Evolutionary conservation across 2,113 vertebrate genomes (phyloP), one percentile per base, ranked within the genome.

Genomic region (Synodontis membranacea): DNA sequence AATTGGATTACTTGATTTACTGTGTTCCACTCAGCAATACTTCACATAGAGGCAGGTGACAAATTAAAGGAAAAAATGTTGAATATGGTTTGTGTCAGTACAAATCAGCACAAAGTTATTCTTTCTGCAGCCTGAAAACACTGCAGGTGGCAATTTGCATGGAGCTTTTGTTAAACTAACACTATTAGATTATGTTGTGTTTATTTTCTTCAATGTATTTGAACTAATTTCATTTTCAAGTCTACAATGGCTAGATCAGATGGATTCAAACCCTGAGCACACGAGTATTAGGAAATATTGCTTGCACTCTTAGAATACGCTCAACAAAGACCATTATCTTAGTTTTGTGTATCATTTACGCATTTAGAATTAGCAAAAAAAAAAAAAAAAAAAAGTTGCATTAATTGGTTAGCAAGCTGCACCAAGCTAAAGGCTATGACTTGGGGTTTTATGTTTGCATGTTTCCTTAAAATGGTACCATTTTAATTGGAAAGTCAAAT

Each of bases 1-100:
- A 28, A 80, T 75, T 56, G 42, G 84, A 85, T 56, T 76, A 19
- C 6, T 15, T 28, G 58, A 82, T 74, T 85, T 42, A 82, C n/a
- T 82, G 79, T 11, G 34, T 54, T 64, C 12, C 9, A 21, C 15
- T 80, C 75, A 80, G 52, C 78, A 80, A 15, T 58, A 58, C 23
- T 1, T 80, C 4, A 56, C 37, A 58, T 6, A 42, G 11, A 15
- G 52, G 23, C 34, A 39, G 52, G 78, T 80, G 52, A 80, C 78
- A 80, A 80, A 80, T 80, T 58, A 58, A 42, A 28, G 78, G 54
- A 58, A 80, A 80, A 79, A 21, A 31, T 37, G 17, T 8, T 34
- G 19, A 34, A 23, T 25, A 39, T n/a, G 15, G 46, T 52, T 31
- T 50, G 46, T 31, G 46, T 78, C 46, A 75, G 12, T 76, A 6